A percentile compares a stretch with the other conserved stretches of the same genome.
phyloP scores from a whole-genome alignment of 2,797 vertebrate species.

The Xyrichtys novacula region DNA sequence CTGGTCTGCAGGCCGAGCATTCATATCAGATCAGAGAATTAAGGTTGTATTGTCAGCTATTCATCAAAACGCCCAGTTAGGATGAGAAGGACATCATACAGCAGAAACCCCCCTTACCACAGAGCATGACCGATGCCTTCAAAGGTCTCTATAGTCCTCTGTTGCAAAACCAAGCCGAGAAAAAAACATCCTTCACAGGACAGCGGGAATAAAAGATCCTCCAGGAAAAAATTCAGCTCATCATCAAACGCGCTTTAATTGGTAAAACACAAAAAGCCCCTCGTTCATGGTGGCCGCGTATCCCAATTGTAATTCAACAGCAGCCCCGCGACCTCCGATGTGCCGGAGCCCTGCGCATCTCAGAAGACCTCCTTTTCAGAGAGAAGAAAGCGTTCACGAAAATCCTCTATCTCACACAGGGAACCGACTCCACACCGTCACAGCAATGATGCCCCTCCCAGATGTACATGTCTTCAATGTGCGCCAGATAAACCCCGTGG shows the following conservation, averaged over 20 bases:
- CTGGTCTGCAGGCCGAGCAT: slow-evolving; percentile 11
- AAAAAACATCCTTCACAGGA: slow-evolving; percentile 31
- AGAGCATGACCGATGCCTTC: slow-evolving; percentile 77
- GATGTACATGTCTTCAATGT: slow-evolving; percentile 45
- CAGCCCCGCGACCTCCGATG: slow-evolving; percentile 67
- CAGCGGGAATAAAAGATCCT: slow-evolving; percentile 30
- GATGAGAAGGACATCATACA: slow-evolving; percentile 65
- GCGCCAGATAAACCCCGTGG: slow-evolving; percentile 29
- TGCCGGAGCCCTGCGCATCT: slow-evolving; percentile 75
- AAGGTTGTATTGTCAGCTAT: slow-evolving; percentile 4
- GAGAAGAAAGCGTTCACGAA: slow-evolving; percentile 45
- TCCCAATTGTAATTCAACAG: slow-evolving; percentile 77
- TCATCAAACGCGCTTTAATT: background rate
- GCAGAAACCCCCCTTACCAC: slow-evolving; percentile 69
- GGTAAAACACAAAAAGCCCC: background rate
- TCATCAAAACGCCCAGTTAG: slow-evolving; percentile 41
- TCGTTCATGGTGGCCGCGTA: slow-evolving; percentile 42
- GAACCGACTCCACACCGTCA: slow-evolving; percentile 49
- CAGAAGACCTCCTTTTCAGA: slow-evolving; percentile 39
- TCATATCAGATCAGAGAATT: background rate
- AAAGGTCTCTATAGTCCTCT: slow-evolving; percentile 74
- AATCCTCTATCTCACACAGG: slow-evolving; percentile 37
- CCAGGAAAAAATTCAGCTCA: background rate
- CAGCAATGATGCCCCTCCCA: slow-evolving; percentile 63
- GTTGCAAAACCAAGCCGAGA: slow-evolving; percentile 39